Percentiles rank a stretch among this genome's conserved stretches.
Evolutionary conservation across 2,797 vertebrate genomes (phyloP).

Genomic region (Esox masquinongy): DNA sequence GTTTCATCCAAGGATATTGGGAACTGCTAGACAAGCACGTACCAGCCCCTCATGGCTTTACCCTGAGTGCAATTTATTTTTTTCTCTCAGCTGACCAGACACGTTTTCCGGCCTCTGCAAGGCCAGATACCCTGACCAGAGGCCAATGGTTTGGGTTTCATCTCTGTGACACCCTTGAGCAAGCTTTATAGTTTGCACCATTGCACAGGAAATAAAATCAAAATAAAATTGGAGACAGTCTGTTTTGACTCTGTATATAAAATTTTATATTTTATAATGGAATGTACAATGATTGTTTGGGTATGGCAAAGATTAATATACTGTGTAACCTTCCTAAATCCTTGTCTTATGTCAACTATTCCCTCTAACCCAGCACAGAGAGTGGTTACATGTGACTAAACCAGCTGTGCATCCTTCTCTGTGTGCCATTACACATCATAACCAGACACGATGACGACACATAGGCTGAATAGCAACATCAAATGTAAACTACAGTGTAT

Average conservation of each 20-base stretch:
- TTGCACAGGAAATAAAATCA: not conserved
- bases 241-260: slow-evolving; percentile 1
- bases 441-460: too few relatives aligned
- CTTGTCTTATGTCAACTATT: not conserved
- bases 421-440: too few relatives aligned
- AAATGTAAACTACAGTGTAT: too few relatives aligned
- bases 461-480: too few relatives aligned
- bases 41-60: not conserved
- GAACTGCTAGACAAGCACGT: not conserved
- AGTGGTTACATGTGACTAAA: not conserved
- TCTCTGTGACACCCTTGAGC: slow-evolving; percentile 10
- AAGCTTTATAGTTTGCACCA: slow-evolving; percentile 8
- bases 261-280: not conserved
- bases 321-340: not conserved
- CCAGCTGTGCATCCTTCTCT: too few relatives aligned
- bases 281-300: not conserved
- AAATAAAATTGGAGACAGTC: slow-evolving; percentile 20
- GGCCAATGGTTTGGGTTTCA: slow-evolving; percentile 11
- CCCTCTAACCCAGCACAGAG: not conserved
- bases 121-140: slow-evolving; percentile 16
- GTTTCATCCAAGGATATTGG: slow-evolving; percentile 14
- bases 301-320: not conserved
- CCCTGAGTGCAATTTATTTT: not conserved
- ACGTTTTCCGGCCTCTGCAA: slow-evolving; percentile 11
- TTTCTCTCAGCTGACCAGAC: slow-evolving; percentile 9